Base-by-base conservation (phyloP, 2,797 vertebrate species). In the Chelidonichthys spinosus region DNA sequence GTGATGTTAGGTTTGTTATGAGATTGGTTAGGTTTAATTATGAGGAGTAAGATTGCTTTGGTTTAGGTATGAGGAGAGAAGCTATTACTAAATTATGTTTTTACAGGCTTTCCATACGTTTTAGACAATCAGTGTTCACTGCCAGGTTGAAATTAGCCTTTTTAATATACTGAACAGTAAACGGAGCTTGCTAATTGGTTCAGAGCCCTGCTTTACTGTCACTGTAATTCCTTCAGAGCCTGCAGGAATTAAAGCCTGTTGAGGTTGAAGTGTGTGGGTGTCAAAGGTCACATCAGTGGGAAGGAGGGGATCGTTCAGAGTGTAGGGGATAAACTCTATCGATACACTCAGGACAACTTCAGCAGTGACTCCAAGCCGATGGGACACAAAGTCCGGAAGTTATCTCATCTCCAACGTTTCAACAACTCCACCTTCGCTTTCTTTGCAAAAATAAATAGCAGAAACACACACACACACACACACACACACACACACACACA, bases 401-500 rank as follows among this genome's bases (percentile, higher is more conserved):
- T 37, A 69, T 56, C 25, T 56, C 35, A 56, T 60, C n/a, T 74
- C 11, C 4, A 43, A 76, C 0, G 5, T 33, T 58, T 10, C 18
- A 53, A 13, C 11, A 7, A 15, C n/a, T 6, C 49, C 35, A 32
- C 32, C 60, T 43, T 67, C n/a, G 17, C 55, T 32, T 44, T 63
- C 32, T 58, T 44, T 49, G 4, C 33, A 36, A 37, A 43, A 60
- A 44, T 15, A 44, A 59, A 69, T n/a, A 36, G 10, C 42, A 40
- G 13, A 59, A 32, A 46, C 15, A 47, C 11, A 40, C 36, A 37
- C 25, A 53, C 32, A 47, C 43, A 47, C 9, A 62, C 15, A 42
- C 6, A 36, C 56, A 76, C 44, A 76, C 37, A 3, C 66, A 76
- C 62, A 42, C 52, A 83, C 50, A 84, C 42, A 82, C 35, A 69